phyloP scores from a whole-genome alignment of 2,113 vertebrate species.

The Asarcornis scutulata region DNA sequence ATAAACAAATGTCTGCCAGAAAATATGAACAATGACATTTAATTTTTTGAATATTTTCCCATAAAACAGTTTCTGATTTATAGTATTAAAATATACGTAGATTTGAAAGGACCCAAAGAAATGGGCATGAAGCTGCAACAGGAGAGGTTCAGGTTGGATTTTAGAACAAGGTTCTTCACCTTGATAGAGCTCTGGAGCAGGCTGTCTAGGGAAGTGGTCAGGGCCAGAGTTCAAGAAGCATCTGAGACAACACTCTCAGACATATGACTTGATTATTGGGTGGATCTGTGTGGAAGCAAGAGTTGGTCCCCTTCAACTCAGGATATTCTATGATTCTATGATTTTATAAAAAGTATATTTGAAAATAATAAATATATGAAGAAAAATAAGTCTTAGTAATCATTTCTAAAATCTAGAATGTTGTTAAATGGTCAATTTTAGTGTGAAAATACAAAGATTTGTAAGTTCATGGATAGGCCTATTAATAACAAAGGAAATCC shows the following conservation, averaged over 20 bases:
- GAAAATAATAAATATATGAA: not conserved
- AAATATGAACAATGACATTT: not conserved
- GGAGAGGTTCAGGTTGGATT: not conserved
- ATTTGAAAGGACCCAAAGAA: not conserved
- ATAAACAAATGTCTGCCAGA: not conserved
- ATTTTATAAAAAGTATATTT: not conserved
- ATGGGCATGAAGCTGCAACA: not conserved
- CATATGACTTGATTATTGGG: not conserved
- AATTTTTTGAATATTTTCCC: not conserved
- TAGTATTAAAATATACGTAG: not conserved
- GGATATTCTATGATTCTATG: not conserved
- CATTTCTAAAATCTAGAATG: not conserved
- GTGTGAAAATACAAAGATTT: not conserved
- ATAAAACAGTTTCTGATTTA: not conserved
- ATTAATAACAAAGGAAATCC: not conserved
- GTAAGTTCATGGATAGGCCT: not conserved
- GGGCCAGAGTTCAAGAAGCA: not conserved
- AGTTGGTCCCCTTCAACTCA: not conserved
- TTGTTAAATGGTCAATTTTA: not conserved
- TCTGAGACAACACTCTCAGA: not conserved
- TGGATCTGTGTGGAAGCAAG: not conserved
- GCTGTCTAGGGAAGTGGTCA: not conserved
- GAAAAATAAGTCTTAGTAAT: not conserved
- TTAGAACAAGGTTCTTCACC: not conserved
- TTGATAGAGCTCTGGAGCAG: not conserved